Evolutionary conservation across 37 sponge, comb jelly and placozoan species (phyloP).

Genomic region (Aplysina aerophoba): DNA sequence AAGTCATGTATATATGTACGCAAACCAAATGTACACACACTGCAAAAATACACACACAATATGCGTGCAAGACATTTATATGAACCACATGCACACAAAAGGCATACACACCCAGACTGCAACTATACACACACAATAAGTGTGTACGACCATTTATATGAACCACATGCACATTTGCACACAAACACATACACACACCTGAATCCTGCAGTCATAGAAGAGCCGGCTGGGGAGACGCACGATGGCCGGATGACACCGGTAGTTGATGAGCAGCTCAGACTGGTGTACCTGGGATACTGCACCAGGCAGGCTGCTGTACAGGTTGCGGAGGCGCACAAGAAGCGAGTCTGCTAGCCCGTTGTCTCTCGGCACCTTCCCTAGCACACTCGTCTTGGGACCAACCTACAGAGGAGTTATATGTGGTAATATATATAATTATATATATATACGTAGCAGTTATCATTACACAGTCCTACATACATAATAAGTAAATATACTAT

Average conservation of each 20-base stretch:
- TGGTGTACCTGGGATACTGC: background rate
- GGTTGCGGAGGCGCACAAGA: conserved; percentile 48
- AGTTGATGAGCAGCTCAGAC: conserved; percentile 51
- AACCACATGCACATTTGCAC: too few relatives aligned
- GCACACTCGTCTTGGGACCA: conserved; percentile 73
- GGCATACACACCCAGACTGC: too few relatives aligned
- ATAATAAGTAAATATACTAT: too few relatives aligned
- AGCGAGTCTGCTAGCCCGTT: conserved; percentile 62
- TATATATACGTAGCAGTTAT: background rate
- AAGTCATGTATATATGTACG: too few relatives aligned
- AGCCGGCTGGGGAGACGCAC: conserved; percentile 68
- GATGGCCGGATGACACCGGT: conserved; percentile 65
- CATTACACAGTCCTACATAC: too few relatives aligned
- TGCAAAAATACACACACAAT: too few relatives aligned
- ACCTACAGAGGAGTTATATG: conserved; percentile 49
- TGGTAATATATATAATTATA: background rate
- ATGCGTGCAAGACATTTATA: too few relatives aligned
- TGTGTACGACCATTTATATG: too few relatives aligned
- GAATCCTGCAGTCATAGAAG: conserved; percentile 40
- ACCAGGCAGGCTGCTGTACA: background rate
- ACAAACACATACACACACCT: too few relatives aligned
- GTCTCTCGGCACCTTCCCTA: conserved; percentile 57
- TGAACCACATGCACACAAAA: too few relatives aligned
- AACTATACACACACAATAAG: too few relatives aligned
- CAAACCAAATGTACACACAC: too few relatives aligned